Conservation (phyloP, 2,888 invertebrate species). For the Apotomis capreana region DNA sequence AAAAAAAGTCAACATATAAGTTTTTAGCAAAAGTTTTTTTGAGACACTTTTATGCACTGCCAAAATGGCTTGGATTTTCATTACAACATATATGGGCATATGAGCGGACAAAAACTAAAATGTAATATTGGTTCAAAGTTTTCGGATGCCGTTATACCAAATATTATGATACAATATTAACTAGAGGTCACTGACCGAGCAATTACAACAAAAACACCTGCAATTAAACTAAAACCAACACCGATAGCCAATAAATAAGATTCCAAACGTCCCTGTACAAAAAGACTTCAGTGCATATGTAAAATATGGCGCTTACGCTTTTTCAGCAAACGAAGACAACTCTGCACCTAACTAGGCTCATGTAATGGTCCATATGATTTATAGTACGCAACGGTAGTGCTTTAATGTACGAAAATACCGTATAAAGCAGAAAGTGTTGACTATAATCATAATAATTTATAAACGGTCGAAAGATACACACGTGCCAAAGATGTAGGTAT, state of each 20-base stretch:
- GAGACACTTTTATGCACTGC: no score
- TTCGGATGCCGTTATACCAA: neutral
- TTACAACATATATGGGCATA: no score
- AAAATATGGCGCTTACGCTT: neutral
- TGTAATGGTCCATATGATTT: constrained; percentile 8
- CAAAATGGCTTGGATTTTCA: no score
- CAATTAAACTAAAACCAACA: constrained; percentile 14
- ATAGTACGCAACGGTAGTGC: constrained; percentile 15
- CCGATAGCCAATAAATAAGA: constrained; percentile 22
- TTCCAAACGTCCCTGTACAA: neutral
- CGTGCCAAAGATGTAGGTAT: no score
- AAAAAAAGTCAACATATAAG: no score
- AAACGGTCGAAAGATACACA: neutral
- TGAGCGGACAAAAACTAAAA: no score
- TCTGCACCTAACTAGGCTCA: neutral
- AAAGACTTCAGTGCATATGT: neutral
- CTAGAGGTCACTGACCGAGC: neutral
- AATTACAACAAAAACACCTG: constrained; percentile 12
- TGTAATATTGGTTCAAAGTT: no score
- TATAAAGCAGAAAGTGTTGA: constrained; percentile 12
- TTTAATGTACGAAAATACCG: constrained; percentile 12
- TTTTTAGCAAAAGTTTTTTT: no score
- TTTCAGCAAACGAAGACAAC: neutral
- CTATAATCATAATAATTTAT: neutral
- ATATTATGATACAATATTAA: neutral